Percentiles rank a stretch among this genome's conserved stretches.
phyloP scores from a whole-genome alignment of 2,113 vertebrate species.

The Hemiscyllium ocellatum region DNA sequence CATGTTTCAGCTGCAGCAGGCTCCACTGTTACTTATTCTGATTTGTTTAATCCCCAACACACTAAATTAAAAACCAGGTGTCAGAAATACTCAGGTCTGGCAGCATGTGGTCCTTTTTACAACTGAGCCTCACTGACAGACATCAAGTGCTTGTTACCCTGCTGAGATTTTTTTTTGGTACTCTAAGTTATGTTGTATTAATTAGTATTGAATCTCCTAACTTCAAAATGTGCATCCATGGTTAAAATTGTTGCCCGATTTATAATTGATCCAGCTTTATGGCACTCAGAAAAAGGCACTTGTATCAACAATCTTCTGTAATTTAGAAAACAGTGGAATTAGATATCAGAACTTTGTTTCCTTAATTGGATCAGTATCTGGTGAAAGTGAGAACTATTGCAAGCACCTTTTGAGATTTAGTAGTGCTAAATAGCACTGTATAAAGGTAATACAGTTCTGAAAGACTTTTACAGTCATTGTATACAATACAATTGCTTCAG shows the following conservation, averaged over 20 bases:
- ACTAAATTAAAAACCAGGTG: no score
- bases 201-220: not conserved
- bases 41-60: no score
- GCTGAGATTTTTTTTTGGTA: not conserved
- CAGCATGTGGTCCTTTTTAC: no score
- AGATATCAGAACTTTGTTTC: not conserved
- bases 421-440: not conserved
- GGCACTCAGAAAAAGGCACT: not conserved
- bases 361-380: not conserved
- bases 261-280: not conserved
- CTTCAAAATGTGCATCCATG: not conserved
- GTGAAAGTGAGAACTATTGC: no score
- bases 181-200: not conserved
- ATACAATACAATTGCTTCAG: not conserved
- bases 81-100: not conserved
- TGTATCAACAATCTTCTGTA: no score
- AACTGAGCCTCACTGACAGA: not conserved
- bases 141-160: not conserved
- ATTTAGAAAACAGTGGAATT: not conserved
- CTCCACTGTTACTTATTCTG: no score
- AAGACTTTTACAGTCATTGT: not conserved
- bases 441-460: not conserved
- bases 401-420: not conserved
- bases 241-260: not conserved
- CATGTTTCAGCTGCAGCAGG: no score